phyloP scores from a whole-genome alignment of 2,888 invertebrate genomes.

The Atrina japonica region DNA sequence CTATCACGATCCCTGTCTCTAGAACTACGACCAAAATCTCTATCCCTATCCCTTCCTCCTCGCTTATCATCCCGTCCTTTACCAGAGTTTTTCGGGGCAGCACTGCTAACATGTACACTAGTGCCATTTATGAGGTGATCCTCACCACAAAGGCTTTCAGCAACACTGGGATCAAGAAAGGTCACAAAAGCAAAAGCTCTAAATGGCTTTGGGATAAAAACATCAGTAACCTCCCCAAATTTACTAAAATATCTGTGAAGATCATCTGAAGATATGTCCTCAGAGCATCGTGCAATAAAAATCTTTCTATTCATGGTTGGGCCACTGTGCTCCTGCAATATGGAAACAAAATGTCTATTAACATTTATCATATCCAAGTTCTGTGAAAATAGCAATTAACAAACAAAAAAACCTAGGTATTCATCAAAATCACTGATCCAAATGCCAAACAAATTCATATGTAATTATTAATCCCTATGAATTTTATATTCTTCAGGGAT shows the following conservation, averaged over 20 bases:
- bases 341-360: slow-evolving; percentile 9
- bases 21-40: slow-evolving; percentile 28
- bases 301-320: slow-evolving; percentile 86
- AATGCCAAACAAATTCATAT: too few relatives aligned
- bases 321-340: slow-evolving; percentile 67
- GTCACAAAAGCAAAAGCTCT: slow-evolving; percentile 89
- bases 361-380: neutral
- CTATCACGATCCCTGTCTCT: slow-evolving; percentile 37
- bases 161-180: slow-evolving; percentile 94
- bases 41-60: slow-evolving; percentile 37
- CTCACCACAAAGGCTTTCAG: slow-evolving; percentile 93
- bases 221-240: slow-evolving; percentile 96
- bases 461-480: too few relatives aligned
- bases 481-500: too few relatives aligned
- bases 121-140: slow-evolving; percentile 96
- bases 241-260: slow-evolving; percentile 91
- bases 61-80: slow-evolving; percentile 29
- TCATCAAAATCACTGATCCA: too few relatives aligned
- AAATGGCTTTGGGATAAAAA: slow-evolving; percentile 97
- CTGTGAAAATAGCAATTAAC: too few relatives aligned
- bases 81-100: slow-evolving; percentile 73
- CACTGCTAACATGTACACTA: slow-evolving; percentile 83
- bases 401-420: too few relatives aligned
- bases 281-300: slow-evolving; percentile 96
- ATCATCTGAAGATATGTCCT: slow-evolving; percentile 94